Evolutionary conservation across 2,888 invertebrate genomes (phyloP), one percentile per base, ranked within the genome.

Genomic region (Tethea ocularis): DNA sequence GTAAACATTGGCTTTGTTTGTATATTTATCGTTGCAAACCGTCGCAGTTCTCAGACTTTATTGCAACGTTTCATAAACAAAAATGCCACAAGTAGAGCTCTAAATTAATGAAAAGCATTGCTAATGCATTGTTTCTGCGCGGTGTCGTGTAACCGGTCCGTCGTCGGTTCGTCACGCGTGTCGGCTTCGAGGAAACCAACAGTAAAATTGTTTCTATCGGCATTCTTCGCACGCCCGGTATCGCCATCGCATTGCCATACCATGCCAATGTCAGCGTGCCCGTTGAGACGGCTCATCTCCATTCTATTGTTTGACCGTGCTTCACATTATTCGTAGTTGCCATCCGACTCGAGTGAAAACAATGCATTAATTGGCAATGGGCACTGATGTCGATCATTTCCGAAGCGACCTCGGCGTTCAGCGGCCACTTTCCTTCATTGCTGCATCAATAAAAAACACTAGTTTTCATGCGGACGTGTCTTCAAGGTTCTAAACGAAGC

Each of bases 181-280:
- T 80, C 77, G 80, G 71, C 77, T 90, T 88, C 89, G 82, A 82
- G 86, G 88, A 89, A 91, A 88, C 84, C 83, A 89, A 88, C 90
- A 87, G 89, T 82, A 81, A 76, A 77, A 72, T 87, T 88, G 88
- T 87, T 88, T 83, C 84, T 83, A 87, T 87, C 82, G 80, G 81
- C 85, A 90, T 90, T 89, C 88, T 84, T 86, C 79, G 83, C 89
- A 86, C 86, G 87, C 79, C 77, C 71, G 81, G 76, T 73, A 72
- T 78, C 73, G 77, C 74, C 77, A 80, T 79, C 78, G 78, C 80
- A 78, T 74, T 80, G 74, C 76, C 75, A 75, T 77, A 8, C 36
- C 4, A 67, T 64, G 68, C 64, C 71, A 53, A 52, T 51, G 26
- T n/a, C 38, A 23, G 13, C 38, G 38, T 13, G 24, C 13, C 69